Percentiles rank a stretch among this genome's conserved stretches.
Evolutionary conservation across 2,113 vertebrate genomes (phyloP).

Genomic region (Bungarus multicinctus): DNA sequence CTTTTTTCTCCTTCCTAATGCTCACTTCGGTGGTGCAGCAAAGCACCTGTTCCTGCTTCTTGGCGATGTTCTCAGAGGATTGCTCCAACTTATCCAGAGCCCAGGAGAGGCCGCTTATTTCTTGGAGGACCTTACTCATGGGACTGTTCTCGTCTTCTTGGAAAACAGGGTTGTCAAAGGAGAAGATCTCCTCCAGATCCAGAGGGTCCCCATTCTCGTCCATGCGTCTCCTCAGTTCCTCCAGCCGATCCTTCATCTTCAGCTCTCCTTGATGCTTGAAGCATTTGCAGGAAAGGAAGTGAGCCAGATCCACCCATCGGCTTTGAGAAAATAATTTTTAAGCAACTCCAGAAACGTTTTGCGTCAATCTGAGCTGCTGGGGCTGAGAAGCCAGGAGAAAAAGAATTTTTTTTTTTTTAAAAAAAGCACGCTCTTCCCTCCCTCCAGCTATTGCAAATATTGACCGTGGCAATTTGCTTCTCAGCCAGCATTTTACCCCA

Average conservation of each 20-base stretch:
- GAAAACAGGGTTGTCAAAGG: conserved; percentile 49
- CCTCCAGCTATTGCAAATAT: conserved; percentile 54
- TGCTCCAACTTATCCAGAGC: conserved; percentile 54
- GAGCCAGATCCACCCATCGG: not conserved
- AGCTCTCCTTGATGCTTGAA: not conserved
- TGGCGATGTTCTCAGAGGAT: conserved; percentile 46
- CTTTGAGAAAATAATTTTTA: not conserved
- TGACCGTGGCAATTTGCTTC: conserved; percentile 36
- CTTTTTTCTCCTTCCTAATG: conserved; percentile 44
- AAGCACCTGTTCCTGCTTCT: conserved; percentile 56
- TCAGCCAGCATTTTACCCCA: conserved; percentile 19
- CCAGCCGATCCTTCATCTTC: conserved; percentile 68
- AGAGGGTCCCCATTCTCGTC: conserved; percentile 27
- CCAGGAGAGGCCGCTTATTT: conserved; percentile 54
- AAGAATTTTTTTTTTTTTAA: too few species aligned
- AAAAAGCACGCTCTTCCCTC: conserved; percentile 15
- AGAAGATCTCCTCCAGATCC: conserved; percentile 15
- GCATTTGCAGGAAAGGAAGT: not conserved
- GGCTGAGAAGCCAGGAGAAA: not conserved
- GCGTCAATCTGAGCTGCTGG: conserved; percentile 32
- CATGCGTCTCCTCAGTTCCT: conserved; percentile 49
- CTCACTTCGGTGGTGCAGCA: conserved; percentile 59
- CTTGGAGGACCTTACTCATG: conserved; percentile 50
- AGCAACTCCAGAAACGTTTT: conserved; percentile 5
- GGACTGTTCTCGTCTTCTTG: conserved; percentile 1